These are phyloP conservation scores for Chymomyza amoena DNA, from an alignment of 2,888 invertebrate species.

Conservation along the genomic window DNA sequence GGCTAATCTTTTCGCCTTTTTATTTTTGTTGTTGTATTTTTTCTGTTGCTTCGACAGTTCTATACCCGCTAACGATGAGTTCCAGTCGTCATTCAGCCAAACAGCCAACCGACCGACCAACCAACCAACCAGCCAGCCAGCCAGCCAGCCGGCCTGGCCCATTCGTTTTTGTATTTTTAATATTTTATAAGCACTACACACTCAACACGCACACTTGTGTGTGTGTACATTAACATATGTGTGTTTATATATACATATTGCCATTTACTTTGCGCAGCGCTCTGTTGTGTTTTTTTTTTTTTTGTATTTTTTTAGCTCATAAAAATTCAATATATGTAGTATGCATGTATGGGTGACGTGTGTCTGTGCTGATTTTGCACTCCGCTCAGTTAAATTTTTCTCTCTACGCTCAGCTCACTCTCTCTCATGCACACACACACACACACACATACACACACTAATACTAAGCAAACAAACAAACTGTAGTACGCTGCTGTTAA, in stretches of 20 bases:
- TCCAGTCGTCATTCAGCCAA: conserved; percentile 12
- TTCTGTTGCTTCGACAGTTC: conserved; percentile 51
- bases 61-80: conserved; percentile 3
- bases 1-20: neutral
- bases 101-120: too few species aligned
- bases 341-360: neutral
- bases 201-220: conserved; percentile 1
- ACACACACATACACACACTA: too few species aligned
- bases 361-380: neutral
- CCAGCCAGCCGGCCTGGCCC: conserved; percentile 12
- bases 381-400: neutral
- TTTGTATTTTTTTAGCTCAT: conserved; percentile 44
- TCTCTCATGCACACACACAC: too few species aligned
- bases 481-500: conserved; percentile 9
- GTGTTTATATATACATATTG: neutral
- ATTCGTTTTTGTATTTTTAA: conserved; percentile 38
- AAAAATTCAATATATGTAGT: conserved; percentile 55
- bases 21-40: conserved; percentile 23
- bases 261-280: conserved; percentile 14
- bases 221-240: neutral
- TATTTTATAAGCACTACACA: conserved; percentile 54
- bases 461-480: too few species aligned
- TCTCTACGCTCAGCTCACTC: too few species aligned
- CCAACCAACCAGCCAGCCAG: neutral
- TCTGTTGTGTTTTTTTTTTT: conserved; percentile 33